phyloP scores from a whole-genome alignment of 2,797 vertebrate genomes.

The Enteromius anoplus region DNA sequence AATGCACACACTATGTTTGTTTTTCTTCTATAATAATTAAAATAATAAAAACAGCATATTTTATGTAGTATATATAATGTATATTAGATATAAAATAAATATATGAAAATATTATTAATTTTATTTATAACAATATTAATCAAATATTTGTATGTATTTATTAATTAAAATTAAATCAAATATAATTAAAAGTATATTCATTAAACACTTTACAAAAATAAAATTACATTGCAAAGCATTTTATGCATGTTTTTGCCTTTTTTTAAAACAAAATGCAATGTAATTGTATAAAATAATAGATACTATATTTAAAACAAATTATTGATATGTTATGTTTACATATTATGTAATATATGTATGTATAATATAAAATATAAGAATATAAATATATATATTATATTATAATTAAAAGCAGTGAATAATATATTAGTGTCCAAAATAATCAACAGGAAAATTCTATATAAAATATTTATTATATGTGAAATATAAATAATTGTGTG shows the following conservation, averaged over 20 bases:
- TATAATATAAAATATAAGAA: too few species aligned
- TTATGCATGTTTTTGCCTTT: not conserved
- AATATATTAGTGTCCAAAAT: not conserved
- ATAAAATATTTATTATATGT: not conserved
- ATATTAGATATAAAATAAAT: not conserved
- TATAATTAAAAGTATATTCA: not conserved
- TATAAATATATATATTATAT: too few species aligned
- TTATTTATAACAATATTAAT: not conserved
- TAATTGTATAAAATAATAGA: not conserved
- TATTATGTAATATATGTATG: too few species aligned
- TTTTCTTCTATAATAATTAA: not conserved
- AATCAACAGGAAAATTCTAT: not conserved
- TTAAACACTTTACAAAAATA: not conserved
- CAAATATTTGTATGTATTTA: not conserved
- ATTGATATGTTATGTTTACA: not conserved
- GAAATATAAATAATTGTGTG: not conserved
- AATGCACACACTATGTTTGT: not conserved
- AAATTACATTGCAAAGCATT: not conserved
- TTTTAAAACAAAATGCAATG: not conserved
- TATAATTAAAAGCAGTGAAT: too few species aligned
- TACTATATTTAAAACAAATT: not conserved
- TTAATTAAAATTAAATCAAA: not conserved
- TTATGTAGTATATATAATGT: not conserved
- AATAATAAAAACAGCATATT: not conserved
- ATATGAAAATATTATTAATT: not conserved